These are phyloP conservation scores for Melanostoma mellinum DNA, from an alignment of 2,888 invertebrate genomes.

Conservation along the genomic window DNA sequence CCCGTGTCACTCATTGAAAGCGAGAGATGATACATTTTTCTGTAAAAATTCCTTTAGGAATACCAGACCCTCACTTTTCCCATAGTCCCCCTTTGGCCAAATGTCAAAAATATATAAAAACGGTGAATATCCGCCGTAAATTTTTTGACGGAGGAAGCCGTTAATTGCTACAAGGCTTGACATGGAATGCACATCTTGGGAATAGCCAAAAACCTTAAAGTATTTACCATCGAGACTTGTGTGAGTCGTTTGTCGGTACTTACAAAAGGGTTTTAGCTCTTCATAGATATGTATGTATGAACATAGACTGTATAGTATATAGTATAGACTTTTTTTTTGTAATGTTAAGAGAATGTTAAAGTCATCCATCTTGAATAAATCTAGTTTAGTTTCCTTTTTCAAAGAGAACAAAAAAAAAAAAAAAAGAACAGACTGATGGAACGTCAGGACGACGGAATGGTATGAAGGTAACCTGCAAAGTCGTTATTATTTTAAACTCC, in stretches of 20 bases:
- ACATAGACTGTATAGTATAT: too few relatives aligned
- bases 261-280: neutral
- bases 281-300: too few relatives aligned
- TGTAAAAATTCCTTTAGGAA: constrained; percentile 53
- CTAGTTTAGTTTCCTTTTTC: constrained; percentile 15
- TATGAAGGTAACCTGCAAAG: neutral
- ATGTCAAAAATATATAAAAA: constrained; percentile 53
- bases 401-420: neutral
- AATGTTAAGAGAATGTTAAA: constrained; percentile 4
- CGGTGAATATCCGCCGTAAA: constrained; percentile 51
- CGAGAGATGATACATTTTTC: constrained; percentile 35
- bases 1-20: constrained; percentile 27
- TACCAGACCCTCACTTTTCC: neutral
- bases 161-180: constrained; percentile 57
- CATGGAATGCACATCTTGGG: constrained; percentile 58
- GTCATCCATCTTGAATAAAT: constrained; percentile 32
- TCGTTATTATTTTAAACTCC: constrained; percentile 45
- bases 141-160: constrained; percentile 50
- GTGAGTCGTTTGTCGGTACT: constrained; percentile 45
- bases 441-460: constrained; percentile 6
- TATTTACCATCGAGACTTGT: constrained; percentile 55
- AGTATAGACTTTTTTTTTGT: too few relatives aligned
- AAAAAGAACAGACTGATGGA: constrained; percentile 18
- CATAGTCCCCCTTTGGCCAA: neutral
- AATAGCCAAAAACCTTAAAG: constrained; percentile 47